A percentile compares a stretch with the other conserved stretches of the same genome.
These are phyloP conservation scores for Erithacus rubecula DNA, from an alignment of 2,797 vertebrate species.

Conservation along the genomic window DNA sequence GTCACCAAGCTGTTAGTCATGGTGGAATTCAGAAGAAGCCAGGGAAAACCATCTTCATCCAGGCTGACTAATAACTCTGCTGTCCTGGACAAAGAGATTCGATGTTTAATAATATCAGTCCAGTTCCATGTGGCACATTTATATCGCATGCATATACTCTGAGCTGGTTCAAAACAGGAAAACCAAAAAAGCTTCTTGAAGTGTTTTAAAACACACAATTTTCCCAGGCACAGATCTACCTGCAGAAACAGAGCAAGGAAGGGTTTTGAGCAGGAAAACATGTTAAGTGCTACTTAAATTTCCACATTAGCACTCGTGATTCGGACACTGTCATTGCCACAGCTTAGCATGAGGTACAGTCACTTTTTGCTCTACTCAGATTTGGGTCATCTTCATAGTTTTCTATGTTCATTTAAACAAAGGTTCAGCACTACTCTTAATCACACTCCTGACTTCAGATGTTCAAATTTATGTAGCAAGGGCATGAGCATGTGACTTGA, in stretches of 20 bases:
- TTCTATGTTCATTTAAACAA: background rate
- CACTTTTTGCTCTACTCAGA: background rate
- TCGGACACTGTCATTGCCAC: background rate
- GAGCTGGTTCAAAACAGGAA: background rate
- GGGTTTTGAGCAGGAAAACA: background rate
- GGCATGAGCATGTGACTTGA: background rate
- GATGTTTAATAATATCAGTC: background rate
- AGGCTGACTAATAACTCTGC: background rate
- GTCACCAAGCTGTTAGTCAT: background rate
- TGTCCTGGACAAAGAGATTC: background rate
- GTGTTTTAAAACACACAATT: background rate
- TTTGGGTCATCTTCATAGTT: background rate
- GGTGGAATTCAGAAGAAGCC: background rate
- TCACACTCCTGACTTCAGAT: background rate
- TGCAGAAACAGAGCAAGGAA: background rate
- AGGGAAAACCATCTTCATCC: background rate
- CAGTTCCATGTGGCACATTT: background rate
- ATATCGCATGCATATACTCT: background rate
- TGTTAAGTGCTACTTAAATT: background rate
- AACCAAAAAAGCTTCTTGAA: background rate
- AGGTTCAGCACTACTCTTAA: background rate
- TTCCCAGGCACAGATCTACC: background rate
- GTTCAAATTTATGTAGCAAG: background rate
- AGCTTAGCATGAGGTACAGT: background rate
- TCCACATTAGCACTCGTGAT: background rate